phyloP scores from a whole-genome alignment of 1,140 invertebrate genomes.

The Micrasema longulum region DNA sequence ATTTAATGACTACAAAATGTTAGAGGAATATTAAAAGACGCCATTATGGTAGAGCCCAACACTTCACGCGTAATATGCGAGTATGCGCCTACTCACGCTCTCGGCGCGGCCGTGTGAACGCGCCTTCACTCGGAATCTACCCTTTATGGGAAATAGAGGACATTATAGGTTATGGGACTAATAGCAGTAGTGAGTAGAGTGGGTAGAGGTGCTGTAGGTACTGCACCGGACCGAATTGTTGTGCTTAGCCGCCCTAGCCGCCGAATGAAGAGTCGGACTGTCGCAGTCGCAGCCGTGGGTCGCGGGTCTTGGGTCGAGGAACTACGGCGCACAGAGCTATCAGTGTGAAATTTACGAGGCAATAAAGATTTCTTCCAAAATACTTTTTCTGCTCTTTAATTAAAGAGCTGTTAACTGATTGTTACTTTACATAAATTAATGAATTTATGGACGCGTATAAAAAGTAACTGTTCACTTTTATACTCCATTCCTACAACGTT shows the following conservation, averaged over 20 bases:
- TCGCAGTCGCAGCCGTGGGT: neutral
- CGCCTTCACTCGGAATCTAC: slow-evolving; percentile 9
- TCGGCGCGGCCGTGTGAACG: slow-evolving; percentile 7
- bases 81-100: slow-evolving; percentile 22
- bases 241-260: too few relatives aligned
- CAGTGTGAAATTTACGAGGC: slow-evolving; percentile 19
- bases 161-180: slow-evolving; percentile 6
- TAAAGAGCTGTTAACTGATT: slow-evolving; percentile 16
- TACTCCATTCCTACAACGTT: too few relatives aligned
- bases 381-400: neutral
- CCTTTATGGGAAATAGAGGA: slow-evolving; percentile 27
- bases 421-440: slow-evolving; percentile 7
- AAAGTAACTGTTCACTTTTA: neutral
- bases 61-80: neutral
- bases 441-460: neutral
- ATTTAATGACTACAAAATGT: slow-evolving; percentile 44
- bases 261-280: too few relatives aligned
- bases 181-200: neutral
- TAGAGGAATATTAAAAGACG: slow-evolving; percentile 44
- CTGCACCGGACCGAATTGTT: too few relatives aligned
- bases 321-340: neutral
- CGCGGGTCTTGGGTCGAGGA: neutral
- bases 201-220: too few relatives aligned
- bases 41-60: slow-evolving; percentile 26
- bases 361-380: slow-evolving; percentile 21